These are phyloP conservation scores for Lamprotornis superbus DNA, from an alignment of 2,113 vertebrate genomes.

Conservation along the genomic window DNA sequence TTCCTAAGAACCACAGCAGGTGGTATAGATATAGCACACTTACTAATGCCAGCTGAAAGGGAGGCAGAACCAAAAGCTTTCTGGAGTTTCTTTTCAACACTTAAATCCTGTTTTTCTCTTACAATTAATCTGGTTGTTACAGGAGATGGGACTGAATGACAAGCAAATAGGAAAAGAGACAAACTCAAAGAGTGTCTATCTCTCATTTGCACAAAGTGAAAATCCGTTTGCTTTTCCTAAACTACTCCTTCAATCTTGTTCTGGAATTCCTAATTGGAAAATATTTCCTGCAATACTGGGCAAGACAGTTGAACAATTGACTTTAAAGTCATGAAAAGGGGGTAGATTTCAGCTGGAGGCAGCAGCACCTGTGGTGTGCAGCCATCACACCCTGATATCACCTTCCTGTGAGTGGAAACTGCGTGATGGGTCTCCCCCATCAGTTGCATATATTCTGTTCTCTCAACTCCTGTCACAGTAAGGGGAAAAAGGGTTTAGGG, in stretches of 20 bases:
- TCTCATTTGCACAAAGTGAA: not conserved
- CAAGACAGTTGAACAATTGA: not conserved
- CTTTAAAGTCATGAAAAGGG: not conserved
- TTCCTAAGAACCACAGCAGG: not conserved
- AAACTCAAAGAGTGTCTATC: not conserved
- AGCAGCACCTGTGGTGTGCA: not conserved
- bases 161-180: not conserved
- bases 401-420: not conserved
- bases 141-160: not conserved
- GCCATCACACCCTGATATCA: not conserved
- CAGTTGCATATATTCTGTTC: not conserved
- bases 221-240: not conserved
- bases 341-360: not conserved
- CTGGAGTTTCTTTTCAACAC: not conserved
- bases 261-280: not conserved
- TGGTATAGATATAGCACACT: not conserved
- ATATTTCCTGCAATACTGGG: not conserved
- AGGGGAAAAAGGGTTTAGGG: not conserved
- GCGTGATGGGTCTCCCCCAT: not conserved
- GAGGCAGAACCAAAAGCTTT: not conserved
- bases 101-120: not conserved
- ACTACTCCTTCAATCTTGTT: not conserved
- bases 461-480: not conserved
- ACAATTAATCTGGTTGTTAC: not conserved
- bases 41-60: not conserved